Percentiles rank a stretch among this genome's conserved stretches.
Evolutionary conservation across 2,888 invertebrate genomes (phyloP).

Genomic region (Seladonia tumulorum): DNA sequence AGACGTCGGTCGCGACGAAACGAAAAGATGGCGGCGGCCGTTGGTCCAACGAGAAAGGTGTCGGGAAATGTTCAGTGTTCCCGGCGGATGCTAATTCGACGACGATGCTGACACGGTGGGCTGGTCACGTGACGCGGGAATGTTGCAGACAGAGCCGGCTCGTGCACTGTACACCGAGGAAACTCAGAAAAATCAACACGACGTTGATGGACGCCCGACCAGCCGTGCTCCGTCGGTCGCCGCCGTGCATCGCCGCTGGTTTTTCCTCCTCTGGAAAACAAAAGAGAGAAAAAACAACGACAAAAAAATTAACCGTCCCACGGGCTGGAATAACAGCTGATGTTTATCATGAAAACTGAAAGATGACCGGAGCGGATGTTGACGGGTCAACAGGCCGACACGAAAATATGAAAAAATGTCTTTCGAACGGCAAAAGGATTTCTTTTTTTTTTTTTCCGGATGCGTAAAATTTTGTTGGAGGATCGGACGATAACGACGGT

Average conservation of each 20-base stretch:
- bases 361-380: background rate
- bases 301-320: background rate
- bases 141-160: constrained; percentile 41
- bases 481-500: background rate
- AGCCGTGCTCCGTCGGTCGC: constrained; percentile 72
- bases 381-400: background rate
- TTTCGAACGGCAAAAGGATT: background rate
- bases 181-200: constrained; percentile 56
- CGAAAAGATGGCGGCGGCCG: background rate
- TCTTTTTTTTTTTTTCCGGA: background rate
- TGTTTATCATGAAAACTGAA: constrained; percentile 7
- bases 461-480: background rate
- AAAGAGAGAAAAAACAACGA: constrained; percentile 19
- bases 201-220: constrained; percentile 61
- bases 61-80: constrained; percentile 23
- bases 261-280: constrained; percentile 76
- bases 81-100: constrained; percentile 24
- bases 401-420: background rate
- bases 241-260: constrained; percentile 78
- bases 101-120: constrained; percentile 17
- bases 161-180: constrained; percentile 47
- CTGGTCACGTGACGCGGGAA: constrained; percentile 60
- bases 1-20: background rate
- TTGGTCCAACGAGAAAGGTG: constrained; percentile 3
- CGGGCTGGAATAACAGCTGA: background rate